Conservation (phyloP, 2,888 invertebrate genomes). For the Tenthredo notha region DNA sequence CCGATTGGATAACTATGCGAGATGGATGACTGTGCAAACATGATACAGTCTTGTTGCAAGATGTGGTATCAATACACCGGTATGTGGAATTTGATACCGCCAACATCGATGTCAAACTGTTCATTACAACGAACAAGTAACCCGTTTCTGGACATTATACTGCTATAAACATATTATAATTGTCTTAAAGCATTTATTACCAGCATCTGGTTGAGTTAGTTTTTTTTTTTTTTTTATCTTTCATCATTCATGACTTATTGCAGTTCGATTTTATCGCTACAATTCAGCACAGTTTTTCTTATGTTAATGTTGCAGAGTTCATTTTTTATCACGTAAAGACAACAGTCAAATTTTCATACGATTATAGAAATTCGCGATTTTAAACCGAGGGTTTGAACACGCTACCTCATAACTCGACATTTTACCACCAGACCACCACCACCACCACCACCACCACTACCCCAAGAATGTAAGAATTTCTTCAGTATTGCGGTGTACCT, state of each 20-base stretch:
- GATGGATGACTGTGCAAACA: slow-evolving; percentile 40
- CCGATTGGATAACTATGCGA: slow-evolving; percentile 28
- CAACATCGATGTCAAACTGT: slow-evolving; percentile 50
- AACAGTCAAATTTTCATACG: not conserved
- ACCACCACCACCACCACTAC: slow-evolving; percentile 27
- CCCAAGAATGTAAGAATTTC: slow-evolving; percentile 28
- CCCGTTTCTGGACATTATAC: slow-evolving; percentile 34
- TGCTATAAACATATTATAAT: not conserved
- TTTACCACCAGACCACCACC: slow-evolving; percentile 23
- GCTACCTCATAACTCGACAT: not conserved
- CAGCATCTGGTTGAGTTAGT: not conserved
- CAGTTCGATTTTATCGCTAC: not conserved
- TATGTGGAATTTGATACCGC: slow-evolving; percentile 48
- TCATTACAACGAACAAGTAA: slow-evolving; percentile 35
- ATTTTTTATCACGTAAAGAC: not conserved
- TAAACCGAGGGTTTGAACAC: not conserved
- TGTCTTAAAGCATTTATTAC: not conserved
- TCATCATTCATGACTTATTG: not conserved
- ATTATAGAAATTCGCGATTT: not conserved
- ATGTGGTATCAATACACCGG: slow-evolving; percentile 33
- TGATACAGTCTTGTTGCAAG: slow-evolving; percentile 42
- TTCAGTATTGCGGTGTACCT: slow-evolving; percentile 43
- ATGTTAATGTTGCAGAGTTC: not conserved
- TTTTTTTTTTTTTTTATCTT: slow-evolving; percentile 39
- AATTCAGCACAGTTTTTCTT: not conserved